Evolutionary conservation across 2,797 vertebrate genomes (phyloP).

Genomic region (Callimico goeldii): DNA sequence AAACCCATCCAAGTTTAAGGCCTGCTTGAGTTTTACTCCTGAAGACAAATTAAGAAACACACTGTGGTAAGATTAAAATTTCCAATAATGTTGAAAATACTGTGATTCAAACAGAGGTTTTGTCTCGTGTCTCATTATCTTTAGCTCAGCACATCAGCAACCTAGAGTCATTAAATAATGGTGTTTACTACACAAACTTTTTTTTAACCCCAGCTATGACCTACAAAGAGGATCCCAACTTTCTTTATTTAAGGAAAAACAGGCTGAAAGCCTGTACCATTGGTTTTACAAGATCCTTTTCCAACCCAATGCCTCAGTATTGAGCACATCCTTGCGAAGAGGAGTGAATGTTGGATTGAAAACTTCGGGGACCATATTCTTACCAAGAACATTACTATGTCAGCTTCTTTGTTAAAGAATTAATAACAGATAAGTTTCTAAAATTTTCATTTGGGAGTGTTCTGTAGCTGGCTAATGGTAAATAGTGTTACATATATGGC

Average conservation of each 20-base stretch:
- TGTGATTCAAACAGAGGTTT: neutral
- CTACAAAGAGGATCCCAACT: neutral
- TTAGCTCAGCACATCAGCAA: neutral
- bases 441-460: slow-evolving; percentile 51
- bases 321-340: neutral
- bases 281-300: neutral
- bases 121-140: neutral
- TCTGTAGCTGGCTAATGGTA: slow-evolving; percentile 20
- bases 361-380: neutral
- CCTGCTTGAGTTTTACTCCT: neutral
- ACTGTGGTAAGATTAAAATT: neutral
- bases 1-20: neutral
- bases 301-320: neutral
- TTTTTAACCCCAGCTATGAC: neutral
- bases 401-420: slow-evolving; percentile 40
- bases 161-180: neutral
- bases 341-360: neutral
- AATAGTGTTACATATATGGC: slow-evolving; percentile 27
- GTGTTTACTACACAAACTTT: neutral
- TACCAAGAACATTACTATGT: neutral
- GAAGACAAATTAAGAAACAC: neutral
- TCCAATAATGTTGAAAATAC: neutral
- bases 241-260: slow-evolving; percentile 1
- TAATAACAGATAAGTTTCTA: slow-evolving; percentile 27
- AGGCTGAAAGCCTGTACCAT: neutral